These are phyloP conservation scores for Onchidella celtica DNA, from an alignment of 2,888 invertebrate species.

Conservation along the genomic window DNA sequence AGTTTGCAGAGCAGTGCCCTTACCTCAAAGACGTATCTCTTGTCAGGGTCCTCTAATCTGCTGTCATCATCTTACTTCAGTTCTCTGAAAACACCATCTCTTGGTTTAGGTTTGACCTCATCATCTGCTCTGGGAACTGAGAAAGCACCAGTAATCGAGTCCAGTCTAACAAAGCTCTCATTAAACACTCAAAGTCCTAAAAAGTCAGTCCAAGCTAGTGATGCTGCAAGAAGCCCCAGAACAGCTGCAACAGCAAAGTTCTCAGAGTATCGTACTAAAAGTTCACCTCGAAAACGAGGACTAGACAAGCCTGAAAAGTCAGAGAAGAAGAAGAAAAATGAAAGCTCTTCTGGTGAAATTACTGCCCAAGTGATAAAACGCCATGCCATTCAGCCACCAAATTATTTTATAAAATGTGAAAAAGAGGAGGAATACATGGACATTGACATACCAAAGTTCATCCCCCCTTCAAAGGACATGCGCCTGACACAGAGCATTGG, in stretches of 20 bases:
- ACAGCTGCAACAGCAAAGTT: not conserved
- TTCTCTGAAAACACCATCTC: not conserved
- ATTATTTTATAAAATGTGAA: constrained; percentile 42
- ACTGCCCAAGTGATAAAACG: constrained; percentile 19
- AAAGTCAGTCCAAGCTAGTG: not conserved
- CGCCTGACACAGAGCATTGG: constrained; percentile 50
- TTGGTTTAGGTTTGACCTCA: not conserved
- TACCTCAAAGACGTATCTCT: not conserved
- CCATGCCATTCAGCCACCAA: constrained; percentile 31
- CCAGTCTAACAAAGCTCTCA: constrained; percentile 17
- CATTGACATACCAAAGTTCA: constrained; percentile 61
- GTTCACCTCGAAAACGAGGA: constrained; percentile 18
- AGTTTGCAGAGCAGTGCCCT: not conserved
- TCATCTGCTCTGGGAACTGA: not conserved
- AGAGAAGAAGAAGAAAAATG: constrained; percentile 35
- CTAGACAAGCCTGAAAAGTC: not conserved
- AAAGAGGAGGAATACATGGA: constrained; percentile 47
- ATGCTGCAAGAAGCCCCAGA: not conserved
- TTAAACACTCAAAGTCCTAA: not conserved
- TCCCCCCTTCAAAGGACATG: constrained; percentile 63
- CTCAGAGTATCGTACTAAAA: not conserved
- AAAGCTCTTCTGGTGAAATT: constrained; percentile 9
- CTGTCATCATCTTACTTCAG: not conserved
- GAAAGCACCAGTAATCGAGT: constrained; percentile 12
- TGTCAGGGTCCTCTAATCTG: not conserved